Conservation (phyloP, 2,888 invertebrate genomes). For the Sepiola atlantica region DNA sequence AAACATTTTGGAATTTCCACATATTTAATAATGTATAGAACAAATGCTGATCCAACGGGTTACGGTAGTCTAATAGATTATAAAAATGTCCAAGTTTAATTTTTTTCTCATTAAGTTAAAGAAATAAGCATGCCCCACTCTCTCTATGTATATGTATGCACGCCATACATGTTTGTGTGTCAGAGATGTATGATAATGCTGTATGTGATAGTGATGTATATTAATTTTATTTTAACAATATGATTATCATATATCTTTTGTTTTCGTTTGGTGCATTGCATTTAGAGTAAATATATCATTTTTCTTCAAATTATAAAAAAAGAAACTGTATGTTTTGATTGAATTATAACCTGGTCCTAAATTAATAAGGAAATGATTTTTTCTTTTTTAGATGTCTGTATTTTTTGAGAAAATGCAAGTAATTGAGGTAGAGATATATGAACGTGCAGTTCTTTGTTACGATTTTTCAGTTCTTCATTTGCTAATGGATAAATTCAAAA, state of each 20-base stretch:
- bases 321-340: not conserved
- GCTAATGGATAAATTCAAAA: not conserved
- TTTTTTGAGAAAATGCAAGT: not conserved
- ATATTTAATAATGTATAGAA: too few relatives aligned
- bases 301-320: not conserved
- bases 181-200: not conserved
- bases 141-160: not conserved
- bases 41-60: too few relatives aligned
- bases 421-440: not conserved
- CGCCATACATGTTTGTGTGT: not conserved
- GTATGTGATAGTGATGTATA: not conserved
- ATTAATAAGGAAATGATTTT: not conserved
- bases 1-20: too few relatives aligned
- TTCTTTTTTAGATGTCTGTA: not conserved
- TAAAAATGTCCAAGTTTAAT: not conserved
- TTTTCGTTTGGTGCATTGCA: not conserved
- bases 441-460: not conserved
- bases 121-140: not conserved
- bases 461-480: not conserved
- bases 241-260: not conserved
- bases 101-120: not conserved
- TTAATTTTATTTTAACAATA: not conserved
- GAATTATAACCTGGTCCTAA: not conserved
- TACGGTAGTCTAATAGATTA: not conserved
- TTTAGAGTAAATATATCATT: not conserved